Evolutionary conservation across 2,888 invertebrate species (phyloP).

Genomic region (Drosophila mimetica): DNA sequence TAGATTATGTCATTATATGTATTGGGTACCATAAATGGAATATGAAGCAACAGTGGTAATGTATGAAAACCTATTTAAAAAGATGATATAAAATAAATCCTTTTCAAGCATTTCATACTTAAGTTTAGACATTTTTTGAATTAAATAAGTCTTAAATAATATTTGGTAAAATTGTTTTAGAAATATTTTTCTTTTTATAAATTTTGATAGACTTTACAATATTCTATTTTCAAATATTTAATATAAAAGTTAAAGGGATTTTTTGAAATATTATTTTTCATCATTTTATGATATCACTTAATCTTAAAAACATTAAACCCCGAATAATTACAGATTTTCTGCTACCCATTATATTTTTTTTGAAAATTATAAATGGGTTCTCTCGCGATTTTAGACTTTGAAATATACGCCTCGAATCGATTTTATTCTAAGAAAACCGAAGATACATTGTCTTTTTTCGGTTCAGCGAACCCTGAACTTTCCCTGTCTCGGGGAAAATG

Average conservation of each 20-base stretch:
- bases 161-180: no score
- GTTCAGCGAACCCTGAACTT: constrained; percentile 34
- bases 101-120: no score
- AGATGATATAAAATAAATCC: background rate
- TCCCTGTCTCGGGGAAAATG: background rate
- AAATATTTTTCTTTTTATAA: no score
- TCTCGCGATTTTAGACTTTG: background rate
- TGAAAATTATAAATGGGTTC: background rate
- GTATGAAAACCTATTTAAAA: constrained; percentile 1
- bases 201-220: no score
- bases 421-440: background rate
- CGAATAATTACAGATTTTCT: background rate
- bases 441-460: background rate
- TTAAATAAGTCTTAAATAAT: no score
- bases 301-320: background rate
- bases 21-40: background rate
- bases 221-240: no score
- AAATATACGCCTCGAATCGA: background rate
- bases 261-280: no score
- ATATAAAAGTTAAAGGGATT: no score
- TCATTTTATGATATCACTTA: no score
- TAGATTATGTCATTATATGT: background rate
- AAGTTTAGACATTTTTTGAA: no score
- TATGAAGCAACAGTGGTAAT: background rate
- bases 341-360: background rate